Evolutionary conservation across 2,888 invertebrate species (phyloP), one percentile per base, ranked within the genome.

Genomic region (Idaea biselata): DNA sequence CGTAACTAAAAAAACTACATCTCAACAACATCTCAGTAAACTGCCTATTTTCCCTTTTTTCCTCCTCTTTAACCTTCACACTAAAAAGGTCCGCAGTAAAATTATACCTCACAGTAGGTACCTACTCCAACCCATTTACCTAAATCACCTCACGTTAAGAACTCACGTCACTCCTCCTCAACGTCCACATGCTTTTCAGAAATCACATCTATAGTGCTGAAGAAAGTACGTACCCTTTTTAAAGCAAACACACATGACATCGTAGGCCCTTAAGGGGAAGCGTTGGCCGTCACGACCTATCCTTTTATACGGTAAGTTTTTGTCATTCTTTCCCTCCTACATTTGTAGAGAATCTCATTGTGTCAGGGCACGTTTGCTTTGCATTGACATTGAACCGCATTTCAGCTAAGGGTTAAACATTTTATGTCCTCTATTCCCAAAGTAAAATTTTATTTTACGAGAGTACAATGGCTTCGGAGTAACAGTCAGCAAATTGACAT

Each of bases 181-280:
- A 81, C 79, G 82, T 83, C 82, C 82, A 80, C 80, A 79, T 78
- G 77, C 78, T 78, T 84, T 84, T 83, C 78, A 80, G 68, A 72
- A 71, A 73, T 68, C 72, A 70, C 71, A 72, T 75, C 75, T 76
- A 71, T 77, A 72, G 72, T 68, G 85, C 81, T 81, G 86, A 86
- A 84, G 82, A 84, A 85, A 83, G 79, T 78, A 77, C 75, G 77
- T 79, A 81, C 80, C 82, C 86, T 84, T 84, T 85, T 85, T 81
- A 83, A 87, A 83, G 83, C 85, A 89, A 90, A 91, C 90, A 89
- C 87, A 89, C 89, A 88, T 85, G 87, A 85, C 87, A 83, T 85
- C 84, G 87, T 61, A 64, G 70, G 60, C 64, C 68, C 59, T 64
- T 63, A 74, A 78, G 79, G 77, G 78, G 79, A 79, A 77, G 79